phyloP scores from a whole-genome alignment of 2,888 invertebrate genomes.

The Merodon equestris region DNA sequence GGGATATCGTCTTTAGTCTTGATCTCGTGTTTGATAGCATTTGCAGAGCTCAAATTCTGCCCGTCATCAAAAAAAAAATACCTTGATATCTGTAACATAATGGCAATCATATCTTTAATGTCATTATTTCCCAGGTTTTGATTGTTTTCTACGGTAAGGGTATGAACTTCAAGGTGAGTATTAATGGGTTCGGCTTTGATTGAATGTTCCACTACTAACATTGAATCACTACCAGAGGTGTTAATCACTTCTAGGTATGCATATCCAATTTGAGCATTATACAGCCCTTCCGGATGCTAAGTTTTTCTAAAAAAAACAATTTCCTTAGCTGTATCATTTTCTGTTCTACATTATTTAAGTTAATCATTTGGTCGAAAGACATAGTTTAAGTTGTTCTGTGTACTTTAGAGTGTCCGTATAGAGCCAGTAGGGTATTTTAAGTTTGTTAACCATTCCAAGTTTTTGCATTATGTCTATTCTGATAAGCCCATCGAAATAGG shows the following conservation, averaged over 20 bases:
- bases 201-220: background rate
- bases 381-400: no score
- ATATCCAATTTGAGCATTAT: background rate
- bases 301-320: background rate
- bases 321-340: no score
- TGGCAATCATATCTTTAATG: background rate
- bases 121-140: background rate
- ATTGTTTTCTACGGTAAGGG: background rate
- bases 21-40: background rate
- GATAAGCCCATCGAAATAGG: no score
- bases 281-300: background rate
- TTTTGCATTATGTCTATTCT: background rate
- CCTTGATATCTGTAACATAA: no score
- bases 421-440: no score
- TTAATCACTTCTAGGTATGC: background rate
- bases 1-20: background rate
- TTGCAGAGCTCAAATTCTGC: background rate
- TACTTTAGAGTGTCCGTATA: no score
- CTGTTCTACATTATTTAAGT: no score
- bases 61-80: background rate
- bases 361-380: no score
- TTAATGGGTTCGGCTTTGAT: background rate
- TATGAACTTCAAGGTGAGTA: slow-evolving; percentile 1
- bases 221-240: background rate
- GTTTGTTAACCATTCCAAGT: slow-evolving; percentile 5